Conservation (phyloP, 2,888 invertebrate species). For the Clusia tigrina region DNA sequence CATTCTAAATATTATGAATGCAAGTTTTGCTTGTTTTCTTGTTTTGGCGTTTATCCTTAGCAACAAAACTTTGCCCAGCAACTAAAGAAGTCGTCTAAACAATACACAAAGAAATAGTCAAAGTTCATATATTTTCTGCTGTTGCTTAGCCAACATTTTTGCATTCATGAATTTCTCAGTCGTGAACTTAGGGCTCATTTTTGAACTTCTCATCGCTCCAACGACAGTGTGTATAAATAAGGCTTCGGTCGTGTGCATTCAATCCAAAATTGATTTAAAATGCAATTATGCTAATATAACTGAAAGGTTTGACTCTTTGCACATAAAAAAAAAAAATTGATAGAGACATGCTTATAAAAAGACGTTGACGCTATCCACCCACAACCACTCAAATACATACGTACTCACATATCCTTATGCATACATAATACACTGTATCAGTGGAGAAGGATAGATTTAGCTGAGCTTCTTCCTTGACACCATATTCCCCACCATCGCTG, state of each 20-base stretch:
- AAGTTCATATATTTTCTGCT: neutral
- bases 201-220: too few relatives aligned
- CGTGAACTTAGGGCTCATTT: too few relatives aligned
- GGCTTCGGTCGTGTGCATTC: neutral
- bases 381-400: neutral
- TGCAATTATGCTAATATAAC: conserved; percentile 33
- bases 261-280: conserved; percentile 19
- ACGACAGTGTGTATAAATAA: too few relatives aligned
- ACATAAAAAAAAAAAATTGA: conserved; percentile 25
- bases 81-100: too few relatives aligned
- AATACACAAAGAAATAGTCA: too few relatives aligned
- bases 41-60: too few relatives aligned
- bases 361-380: neutral
- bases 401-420: too few relatives aligned
- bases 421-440: neutral
- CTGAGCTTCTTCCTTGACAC: neutral
- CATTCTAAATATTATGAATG: too few relatives aligned
- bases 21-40: too few relatives aligned
- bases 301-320: conserved; percentile 28
- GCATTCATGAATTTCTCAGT: neutral
- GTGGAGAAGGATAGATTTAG: neutral
- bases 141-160: neutral
- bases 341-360: too few relatives aligned
- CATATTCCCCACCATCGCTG: neutral
- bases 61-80: too few relatives aligned